These are phyloP conservation scores for Netelia melanura DNA, from an alignment of 2,888 invertebrate genomes.

Conservation along the genomic window DNA sequence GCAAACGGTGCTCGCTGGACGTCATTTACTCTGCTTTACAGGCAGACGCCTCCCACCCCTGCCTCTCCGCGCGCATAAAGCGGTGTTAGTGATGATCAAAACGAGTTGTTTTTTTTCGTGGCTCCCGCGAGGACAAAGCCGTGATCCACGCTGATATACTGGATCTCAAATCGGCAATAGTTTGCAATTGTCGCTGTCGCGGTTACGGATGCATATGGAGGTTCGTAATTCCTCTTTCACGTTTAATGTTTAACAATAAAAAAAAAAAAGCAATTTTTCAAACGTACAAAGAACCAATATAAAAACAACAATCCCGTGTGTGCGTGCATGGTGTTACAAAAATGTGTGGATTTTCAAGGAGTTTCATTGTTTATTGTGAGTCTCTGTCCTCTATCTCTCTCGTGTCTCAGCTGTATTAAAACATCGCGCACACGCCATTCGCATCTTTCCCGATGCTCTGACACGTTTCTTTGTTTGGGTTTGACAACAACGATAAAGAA, in stretches of 20 bases:
- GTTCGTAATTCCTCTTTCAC: conserved; percentile 77
- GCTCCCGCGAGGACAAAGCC: conserved; percentile 80
- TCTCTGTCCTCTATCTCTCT: conserved; percentile 15
- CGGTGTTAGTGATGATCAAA: conserved; percentile 81
- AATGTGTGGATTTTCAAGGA: not conserved
- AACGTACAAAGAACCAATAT: not conserved
- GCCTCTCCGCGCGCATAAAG: conserved; percentile 40
- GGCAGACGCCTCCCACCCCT: conserved; percentile 29
- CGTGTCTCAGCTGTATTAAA: conserved; percentile 3
- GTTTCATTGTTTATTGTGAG: conserved; percentile 53
- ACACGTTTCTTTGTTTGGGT: conserved; percentile 71
- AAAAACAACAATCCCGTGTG: conserved; percentile 44
- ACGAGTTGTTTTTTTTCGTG: conserved; percentile 81
- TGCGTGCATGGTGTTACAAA: conserved; percentile 20
- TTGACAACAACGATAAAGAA: conserved; percentile 70
- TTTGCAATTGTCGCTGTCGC: conserved; percentile 79
- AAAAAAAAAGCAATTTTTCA: not conserved
- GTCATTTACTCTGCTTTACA: conserved; percentile 75
- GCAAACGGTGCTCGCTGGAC: conserved; percentile 79
- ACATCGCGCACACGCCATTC: conserved; percentile 39
- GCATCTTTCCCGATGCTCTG: conserved; percentile 35
- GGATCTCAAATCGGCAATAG: conserved; percentile 72
- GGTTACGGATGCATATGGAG: conserved; percentile 84
- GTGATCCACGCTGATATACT: conserved; percentile 77
- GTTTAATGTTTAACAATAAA: conserved; percentile 17